Base-by-base conservation (phyloP, 2,888 invertebrate genomes). In the Empis livida region DNA sequence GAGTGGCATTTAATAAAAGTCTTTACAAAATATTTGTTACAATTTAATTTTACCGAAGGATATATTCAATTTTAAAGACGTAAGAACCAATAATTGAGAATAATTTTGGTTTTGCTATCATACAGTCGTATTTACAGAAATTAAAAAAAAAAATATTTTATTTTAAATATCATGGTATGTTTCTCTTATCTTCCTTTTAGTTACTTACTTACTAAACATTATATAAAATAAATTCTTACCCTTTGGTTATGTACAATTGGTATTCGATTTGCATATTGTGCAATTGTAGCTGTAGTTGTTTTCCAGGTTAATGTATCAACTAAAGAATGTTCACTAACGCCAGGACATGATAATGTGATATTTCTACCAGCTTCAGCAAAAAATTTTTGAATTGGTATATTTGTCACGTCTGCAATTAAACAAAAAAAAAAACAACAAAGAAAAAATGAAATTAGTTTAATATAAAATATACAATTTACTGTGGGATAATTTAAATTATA, bases 281-380 rank as follows among this genome's bases (percentile, higher is more conserved):
- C 69, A 59, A 70, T 68, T 53, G 67, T 68, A 53, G 65, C 65
- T 47, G 65, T 61, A 45, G 65, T 53, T 46, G 68, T 69, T 58
- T 68, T 70, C 82, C 82, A 82, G 61, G 78, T 79, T 56, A 82
- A 66, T 55, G 74, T 75, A 60, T 75, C 72, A 56, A 82, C 76
- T 57, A 81, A 64, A 37, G 80, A 78, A 56, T 77, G 76, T 64
- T 80, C 80, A 57, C 75, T 78, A 51, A 80, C 79, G 38, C 81
- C 81, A 32, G 80, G 81, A 68, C 82, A 82, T 49, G 75, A 70
- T 56, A 82, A 67, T 50, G 79, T 78, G 54, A 78, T 74, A 67
- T 81, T 81, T 57, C 74, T 74, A 46, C 80, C 80, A 41, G 81
- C 80, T 60, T 78, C 76, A 46, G 77, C 74, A 55, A 75, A 69